Conservation (phyloP, 1,140 invertebrate genomes). For the Mizuhopecten yessoensis region DNA sequence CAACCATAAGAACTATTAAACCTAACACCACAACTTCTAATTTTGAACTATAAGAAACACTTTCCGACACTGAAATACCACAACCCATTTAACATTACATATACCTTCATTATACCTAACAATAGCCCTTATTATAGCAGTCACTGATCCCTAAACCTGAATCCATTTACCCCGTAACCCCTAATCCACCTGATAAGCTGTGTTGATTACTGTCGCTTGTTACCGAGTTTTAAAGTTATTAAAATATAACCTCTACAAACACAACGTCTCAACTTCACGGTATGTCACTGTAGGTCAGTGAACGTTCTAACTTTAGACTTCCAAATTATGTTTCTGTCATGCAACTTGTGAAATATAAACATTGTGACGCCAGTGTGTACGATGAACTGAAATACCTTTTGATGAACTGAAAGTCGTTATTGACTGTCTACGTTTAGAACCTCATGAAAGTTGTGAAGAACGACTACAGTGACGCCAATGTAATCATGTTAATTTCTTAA, state of each 20-base stretch:
- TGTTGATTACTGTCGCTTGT: neutral
- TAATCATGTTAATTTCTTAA: neutral
- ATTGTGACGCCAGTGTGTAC: neutral
- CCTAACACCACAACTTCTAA: no score
- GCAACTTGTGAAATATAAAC: slow-evolving; percentile 12
- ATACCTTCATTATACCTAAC: no score
- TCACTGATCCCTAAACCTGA: no score
- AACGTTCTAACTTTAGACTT: neutral
- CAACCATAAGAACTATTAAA: no score
- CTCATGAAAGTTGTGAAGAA: neutral
- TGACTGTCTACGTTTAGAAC: neutral
- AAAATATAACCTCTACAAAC: neutral
- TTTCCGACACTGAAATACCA: no score
- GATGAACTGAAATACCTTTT: neutral
- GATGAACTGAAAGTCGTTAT: neutral
- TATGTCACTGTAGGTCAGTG: neutral
- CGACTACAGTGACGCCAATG: neutral
- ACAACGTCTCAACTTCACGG: neutral
- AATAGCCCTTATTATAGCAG: no score
- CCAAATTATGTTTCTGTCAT: neutral
- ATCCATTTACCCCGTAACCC: neutral
- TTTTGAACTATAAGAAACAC: no score
- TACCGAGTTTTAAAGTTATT: neutral
- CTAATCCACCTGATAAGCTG: neutral
- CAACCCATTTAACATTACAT: no score